Evolutionary conservation across 2,113 vertebrate genomes (phyloP).

Genomic region (Ammospiza nelsoni): DNA sequence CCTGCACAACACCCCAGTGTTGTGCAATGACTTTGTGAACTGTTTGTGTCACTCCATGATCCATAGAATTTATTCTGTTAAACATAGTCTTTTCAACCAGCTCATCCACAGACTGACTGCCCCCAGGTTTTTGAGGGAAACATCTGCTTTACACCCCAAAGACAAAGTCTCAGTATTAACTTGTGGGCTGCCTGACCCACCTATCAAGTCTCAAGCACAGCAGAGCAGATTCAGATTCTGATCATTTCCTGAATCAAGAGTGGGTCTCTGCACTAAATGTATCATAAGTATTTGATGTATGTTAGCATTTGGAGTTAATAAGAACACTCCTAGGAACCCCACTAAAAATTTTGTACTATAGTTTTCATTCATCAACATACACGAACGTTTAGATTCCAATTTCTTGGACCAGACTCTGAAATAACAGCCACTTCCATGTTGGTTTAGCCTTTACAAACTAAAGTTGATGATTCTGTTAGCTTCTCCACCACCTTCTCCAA

Average conservation of each 20-base stretch:
- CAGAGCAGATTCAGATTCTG: neutral
- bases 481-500: neutral
- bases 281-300: neutral
- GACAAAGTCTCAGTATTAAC: neutral
- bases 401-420: neutral
- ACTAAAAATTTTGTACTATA: neutral
- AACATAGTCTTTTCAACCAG: neutral
- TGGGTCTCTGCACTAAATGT: neutral
- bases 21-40: neutral
- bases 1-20: neutral
- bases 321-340: neutral
- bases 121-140: neutral
- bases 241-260: neutral
- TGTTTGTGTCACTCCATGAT: neutral
- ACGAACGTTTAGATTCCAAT: conserved; percentile 41
- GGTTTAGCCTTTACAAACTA: neutral
- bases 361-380: conserved; percentile 37
- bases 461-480: neutral
- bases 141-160: neutral
- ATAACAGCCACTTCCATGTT: neutral
- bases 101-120: neutral
- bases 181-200: neutral
- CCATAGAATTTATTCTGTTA: neutral
- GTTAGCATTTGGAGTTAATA: neutral
- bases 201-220: neutral